Evolutionary conservation across 2,113 vertebrate species (phyloP).

Genomic region (Rhineura floridana): DNA sequence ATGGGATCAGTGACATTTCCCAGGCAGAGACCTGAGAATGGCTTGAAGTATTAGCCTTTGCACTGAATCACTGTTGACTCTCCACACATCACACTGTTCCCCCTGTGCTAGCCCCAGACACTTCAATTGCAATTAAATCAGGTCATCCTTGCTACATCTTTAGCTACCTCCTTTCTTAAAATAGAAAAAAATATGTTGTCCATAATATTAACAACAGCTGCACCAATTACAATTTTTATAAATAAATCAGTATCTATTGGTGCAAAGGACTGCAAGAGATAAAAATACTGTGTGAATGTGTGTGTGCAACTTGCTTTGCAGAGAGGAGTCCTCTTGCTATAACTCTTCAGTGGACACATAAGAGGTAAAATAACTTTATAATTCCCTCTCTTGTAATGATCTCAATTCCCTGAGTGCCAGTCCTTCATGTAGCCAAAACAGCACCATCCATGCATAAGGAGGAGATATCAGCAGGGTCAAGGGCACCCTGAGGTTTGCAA

Average conservation of each 20-base stretch:
- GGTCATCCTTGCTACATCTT: background rate
- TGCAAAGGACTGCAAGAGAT: background rate
- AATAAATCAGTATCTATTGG: background rate
- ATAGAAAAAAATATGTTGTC: background rate
- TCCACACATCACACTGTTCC: background rate
- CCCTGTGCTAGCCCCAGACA: background rate
- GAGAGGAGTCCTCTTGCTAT: background rate
- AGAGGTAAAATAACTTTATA: background rate
- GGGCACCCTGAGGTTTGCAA: background rate
- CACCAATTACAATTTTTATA: background rate
- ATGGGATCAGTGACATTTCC: background rate
- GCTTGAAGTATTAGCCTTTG: background rate
- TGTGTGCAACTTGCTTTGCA: background rate
- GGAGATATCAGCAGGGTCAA: too few species aligned
- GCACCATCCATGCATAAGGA: too few species aligned
- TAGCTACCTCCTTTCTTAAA: background rate
- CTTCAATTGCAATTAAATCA: constrained; percentile 2
- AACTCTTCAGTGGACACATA: background rate
- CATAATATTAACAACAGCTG: background rate
- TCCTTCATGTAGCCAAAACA: too few species aligned
- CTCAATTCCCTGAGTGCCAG: too few species aligned
- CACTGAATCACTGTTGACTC: background rate
- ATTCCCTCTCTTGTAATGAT: too few species aligned
- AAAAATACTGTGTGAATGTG: background rate
- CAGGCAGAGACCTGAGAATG: background rate